Evolutionary conservation across 2,797 vertebrate species (phyloP).

Genomic region (Lutjanus campechanus): DNA sequence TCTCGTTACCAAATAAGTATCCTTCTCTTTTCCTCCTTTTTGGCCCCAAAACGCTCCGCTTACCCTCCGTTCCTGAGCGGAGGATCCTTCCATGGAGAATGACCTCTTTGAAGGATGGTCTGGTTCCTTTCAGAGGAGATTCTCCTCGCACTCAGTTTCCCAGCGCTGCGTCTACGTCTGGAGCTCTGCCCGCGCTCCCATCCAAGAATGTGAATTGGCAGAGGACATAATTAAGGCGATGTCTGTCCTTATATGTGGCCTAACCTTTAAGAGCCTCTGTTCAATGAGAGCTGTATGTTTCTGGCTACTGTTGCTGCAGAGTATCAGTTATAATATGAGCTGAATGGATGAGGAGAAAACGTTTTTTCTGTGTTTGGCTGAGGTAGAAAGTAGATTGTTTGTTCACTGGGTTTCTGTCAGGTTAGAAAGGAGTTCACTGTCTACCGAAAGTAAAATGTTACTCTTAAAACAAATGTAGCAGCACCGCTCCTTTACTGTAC

Average conservation of each 20-base stretch:
- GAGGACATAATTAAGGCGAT: slow-evolving; percentile 78
- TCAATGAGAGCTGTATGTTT: slow-evolving; percentile 54
- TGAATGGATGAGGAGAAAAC: slow-evolving; percentile 31
- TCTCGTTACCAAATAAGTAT: slow-evolving; percentile 67
- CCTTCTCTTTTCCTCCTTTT: slow-evolving; percentile 66
- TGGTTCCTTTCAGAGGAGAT: slow-evolving; percentile 80
- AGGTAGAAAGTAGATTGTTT: slow-evolving; percentile 11
- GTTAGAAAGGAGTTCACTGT: slow-evolving; percentile 25
- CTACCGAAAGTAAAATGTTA: slow-evolving; percentile 13
- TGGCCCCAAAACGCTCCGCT: slow-evolving; percentile 57
- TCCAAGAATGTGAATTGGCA: slow-evolving; percentile 81
- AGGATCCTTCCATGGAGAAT: slow-evolving; percentile 79
- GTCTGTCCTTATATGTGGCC: slow-evolving; percentile 71
- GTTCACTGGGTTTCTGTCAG: slow-evolving; percentile 26
- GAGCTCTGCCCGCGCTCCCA: slow-evolving; percentile 63
- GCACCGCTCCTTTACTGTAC: neutral
- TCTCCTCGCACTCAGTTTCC: slow-evolving; percentile 84
- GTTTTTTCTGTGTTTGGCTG: neutral
- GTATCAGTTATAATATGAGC: slow-evolving; percentile 50
- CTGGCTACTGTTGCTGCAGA: slow-evolving; percentile 49
- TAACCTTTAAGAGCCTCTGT: slow-evolving; percentile 68
- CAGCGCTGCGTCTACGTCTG: slow-evolving; percentile 76
- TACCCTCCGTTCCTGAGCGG: slow-evolving; percentile 63
- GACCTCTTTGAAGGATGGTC: slow-evolving; percentile 82
- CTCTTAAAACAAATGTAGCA: neutral